Evolutionary conservation across 2,888 invertebrate genomes (phyloP), one percentile per base, ranked within the genome.

Genomic region (Eudasyphora cyanicolor): DNA sequence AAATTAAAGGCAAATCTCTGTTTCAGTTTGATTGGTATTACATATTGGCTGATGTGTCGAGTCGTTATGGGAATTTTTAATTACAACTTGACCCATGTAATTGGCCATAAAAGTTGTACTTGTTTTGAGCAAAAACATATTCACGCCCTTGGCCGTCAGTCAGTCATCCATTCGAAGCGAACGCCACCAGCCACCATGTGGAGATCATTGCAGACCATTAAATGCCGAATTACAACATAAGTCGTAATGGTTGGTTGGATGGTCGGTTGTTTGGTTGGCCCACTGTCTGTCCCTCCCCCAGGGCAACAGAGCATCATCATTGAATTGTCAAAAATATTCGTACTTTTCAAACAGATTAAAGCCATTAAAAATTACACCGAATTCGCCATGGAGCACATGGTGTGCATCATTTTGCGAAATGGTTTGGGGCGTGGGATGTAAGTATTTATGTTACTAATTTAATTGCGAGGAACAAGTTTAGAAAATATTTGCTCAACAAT

Each of bases 341-440:
- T 57, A 27, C 67, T 69, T 76, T 76, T 57, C 42, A 29, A 17
- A 60, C 21, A 76, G 54, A 69, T 67, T 67, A 57, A 69, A 69
- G 27, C 38, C 57, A 69, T 73, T 73, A 73, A 57, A 57, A 57
- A 73, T 42, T 69, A 67, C 19, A 76, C 14, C 38, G 54, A 54
- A 35, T 54, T 67, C 51, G 21, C 35, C 38, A 76, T 76, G 24
- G 17, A 67, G 54, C n/a, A 27, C 51, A n/a, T n/a, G n/a, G n/a
- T 32, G 45, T 45, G 45, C 14, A 7, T n/a, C 5, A n/a, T n/a
- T 3, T 45, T 45, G 42, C 35, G 19, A 5, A 12, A 21, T 5
- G n/a, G 12, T 32, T 32, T 32, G 32, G 32, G 4, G 10, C n/a
- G n/a, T n/a, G n/a, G n/a, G n/a, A n/a, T n/a, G n/a, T n/a, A n/a